Percentiles rank a stretch among this genome's conserved stretches.
Conservation (phyloP, 1,140 invertebrate genomes). For the Lasioglossum albipes region DNA sequence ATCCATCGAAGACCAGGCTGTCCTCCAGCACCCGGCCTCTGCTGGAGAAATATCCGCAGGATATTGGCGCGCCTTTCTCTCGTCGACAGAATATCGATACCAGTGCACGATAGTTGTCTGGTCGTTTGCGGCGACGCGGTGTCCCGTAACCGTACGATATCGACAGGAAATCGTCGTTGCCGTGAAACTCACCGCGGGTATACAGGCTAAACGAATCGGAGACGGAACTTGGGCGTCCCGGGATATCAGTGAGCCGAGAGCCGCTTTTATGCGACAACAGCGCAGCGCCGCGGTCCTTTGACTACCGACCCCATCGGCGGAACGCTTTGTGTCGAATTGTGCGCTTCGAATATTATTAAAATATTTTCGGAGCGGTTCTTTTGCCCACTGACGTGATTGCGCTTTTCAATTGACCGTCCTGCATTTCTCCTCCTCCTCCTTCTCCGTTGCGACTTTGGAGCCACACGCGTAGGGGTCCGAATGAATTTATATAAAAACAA, state of each 20-base stretch:
- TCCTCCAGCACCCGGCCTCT: background rate
- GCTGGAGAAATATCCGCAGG: slow-evolving; percentile 30
- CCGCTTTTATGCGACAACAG: background rate
- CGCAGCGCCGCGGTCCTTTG: background rate
- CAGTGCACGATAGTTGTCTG: slow-evolving; percentile 38
- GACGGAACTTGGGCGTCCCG: background rate
- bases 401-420: too few relatives aligned
- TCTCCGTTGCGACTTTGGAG: too few relatives aligned
- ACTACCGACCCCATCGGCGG: too few relatives aligned
- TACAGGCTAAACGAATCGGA: slow-evolving; percentile 35
- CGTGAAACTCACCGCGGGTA: slow-evolving; percentile 26
- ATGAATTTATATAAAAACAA: too few relatives aligned
- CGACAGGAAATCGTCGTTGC: slow-evolving; percentile 45
- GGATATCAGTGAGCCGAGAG: background rate
- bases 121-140: slow-evolving; percentile 14
- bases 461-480: too few relatives aligned
- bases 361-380: too few relatives aligned
- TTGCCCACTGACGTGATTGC: too few relatives aligned
- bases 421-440: too few relatives aligned
- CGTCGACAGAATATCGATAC: slow-evolving; percentile 42
- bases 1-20: background rate
- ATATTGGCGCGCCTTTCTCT: slow-evolving; percentile 44
- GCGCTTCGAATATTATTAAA: background rate
- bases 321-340: background rate
- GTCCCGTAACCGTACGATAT: slow-evolving; percentile 19